Evolutionary conservation across 1,140 invertebrate genomes (phyloP).

Genomic region (Heliconius hermathena): DNA sequence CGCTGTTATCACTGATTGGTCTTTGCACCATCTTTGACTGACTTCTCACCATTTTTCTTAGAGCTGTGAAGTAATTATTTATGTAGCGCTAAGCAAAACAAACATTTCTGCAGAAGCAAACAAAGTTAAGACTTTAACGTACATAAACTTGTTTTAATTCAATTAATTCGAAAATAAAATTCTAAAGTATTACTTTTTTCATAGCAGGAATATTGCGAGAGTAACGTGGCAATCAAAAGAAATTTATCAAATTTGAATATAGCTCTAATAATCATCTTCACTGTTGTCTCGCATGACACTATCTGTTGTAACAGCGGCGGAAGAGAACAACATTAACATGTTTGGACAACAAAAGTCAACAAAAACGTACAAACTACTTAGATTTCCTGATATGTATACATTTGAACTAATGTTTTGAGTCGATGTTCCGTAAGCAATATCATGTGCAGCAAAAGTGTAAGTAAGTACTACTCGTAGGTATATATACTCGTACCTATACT

Average conservation of each 20-base stretch:
- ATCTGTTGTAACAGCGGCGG: background rate
- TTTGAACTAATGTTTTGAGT: background rate
- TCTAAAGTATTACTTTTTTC: conserved; percentile 58
- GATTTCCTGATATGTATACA: background rate
- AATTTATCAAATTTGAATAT: background rate
- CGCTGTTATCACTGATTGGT: conserved; percentile 54
- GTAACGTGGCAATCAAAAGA: background rate
- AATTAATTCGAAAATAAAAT: background rate
- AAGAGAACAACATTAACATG: background rate
- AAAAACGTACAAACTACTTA: conserved; percentile 5
- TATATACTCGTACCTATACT: too few species aligned
- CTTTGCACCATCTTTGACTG: conserved; percentile 71
- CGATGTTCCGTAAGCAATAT: background rate
- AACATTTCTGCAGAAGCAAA: too few species aligned
- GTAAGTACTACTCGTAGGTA: too few species aligned
- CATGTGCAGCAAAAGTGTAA: background rate
- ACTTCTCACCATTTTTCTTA: conserved; percentile 69
- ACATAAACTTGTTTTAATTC: background rate
- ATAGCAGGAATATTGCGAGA: conserved; percentile 41
- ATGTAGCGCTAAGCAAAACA: too few species aligned
- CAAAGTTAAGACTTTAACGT: too few species aligned
- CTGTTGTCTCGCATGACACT: background rate
- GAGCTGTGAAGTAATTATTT: conserved; percentile 47
- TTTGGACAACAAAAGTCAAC: conserved; percentile 1
- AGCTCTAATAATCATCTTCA: background rate